phyloP scores from a whole-genome alignment of 2,113 vertebrate genomes.

The Platichthys stellatus region DNA sequence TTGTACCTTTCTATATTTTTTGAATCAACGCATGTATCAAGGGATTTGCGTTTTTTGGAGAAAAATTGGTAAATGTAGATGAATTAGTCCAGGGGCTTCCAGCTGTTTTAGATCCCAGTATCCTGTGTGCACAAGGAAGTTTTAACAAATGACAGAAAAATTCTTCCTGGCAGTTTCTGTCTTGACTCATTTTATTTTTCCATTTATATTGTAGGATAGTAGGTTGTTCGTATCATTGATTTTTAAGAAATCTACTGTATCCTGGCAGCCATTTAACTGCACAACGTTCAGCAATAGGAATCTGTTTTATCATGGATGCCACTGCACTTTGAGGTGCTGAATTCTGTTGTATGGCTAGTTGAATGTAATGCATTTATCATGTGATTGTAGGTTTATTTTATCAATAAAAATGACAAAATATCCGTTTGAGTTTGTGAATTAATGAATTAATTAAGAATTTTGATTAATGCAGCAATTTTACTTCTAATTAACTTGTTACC shows the following conservation, averaged over 20 bases:
- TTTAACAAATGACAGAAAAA: not conserved
- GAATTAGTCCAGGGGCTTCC: not conserved
- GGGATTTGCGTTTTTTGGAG: constrained; percentile 20
- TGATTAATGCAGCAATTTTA: not conserved
- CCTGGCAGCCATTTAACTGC: constrained; percentile 5
- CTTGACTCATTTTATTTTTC: constrained; percentile 19
- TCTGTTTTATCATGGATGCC: constrained; percentile 38
- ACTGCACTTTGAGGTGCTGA: constrained; percentile 56
- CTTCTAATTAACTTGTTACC: not conserved
- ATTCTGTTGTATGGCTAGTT: constrained; percentile 42
- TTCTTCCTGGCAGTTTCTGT: not conserved
- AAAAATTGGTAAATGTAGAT: constrained; percentile 15
- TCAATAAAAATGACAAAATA: constrained; percentile 61
- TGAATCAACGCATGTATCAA: not conserved
- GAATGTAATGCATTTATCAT: constrained; percentile 42
- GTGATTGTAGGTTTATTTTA: constrained; percentile 64
- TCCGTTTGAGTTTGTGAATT: not conserved
- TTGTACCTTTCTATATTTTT: not conserved
- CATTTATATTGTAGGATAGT: constrained; percentile 23
- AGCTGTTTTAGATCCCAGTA: not conserved
- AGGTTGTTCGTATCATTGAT: constrained; percentile 24
- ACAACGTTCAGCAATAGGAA: constrained; percentile 17
- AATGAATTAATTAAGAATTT: not conserved
- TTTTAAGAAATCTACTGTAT: constrained; percentile 36
- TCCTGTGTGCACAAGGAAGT: not conserved